phyloP scores from a whole-genome alignment of 2,888 invertebrate genomes.

The Aleiodes leptofemur region DNA sequence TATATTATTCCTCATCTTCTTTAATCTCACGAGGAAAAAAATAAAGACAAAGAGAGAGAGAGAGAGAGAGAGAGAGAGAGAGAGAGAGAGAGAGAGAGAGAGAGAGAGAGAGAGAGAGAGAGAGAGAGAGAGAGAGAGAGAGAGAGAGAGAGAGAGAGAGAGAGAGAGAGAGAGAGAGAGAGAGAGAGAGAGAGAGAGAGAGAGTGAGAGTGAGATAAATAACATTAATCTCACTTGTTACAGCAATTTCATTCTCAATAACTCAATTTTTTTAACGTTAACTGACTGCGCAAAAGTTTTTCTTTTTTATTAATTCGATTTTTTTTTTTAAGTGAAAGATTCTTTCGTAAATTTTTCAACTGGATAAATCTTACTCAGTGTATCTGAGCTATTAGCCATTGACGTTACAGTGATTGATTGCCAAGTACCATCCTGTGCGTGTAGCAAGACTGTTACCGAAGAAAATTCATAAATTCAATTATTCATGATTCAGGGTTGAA shows the following conservation, averaged over 20 bases:
- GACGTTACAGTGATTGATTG: not conserved
- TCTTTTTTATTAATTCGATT: too few species aligned
- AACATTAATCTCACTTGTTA: too few species aligned
- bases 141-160: not conserved
- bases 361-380: not conserved
- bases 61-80: not conserved
- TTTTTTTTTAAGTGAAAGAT: too few species aligned
- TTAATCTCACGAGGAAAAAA: constrained; percentile 7
- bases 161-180: not conserved
- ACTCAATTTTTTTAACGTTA: too few species aligned
- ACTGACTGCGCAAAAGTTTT: too few species aligned
- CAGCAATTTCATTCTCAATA: too few species aligned
- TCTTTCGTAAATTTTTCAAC: too few species aligned
- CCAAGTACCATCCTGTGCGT: not conserved
- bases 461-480: too few species aligned
- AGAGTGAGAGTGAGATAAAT: not conserved
- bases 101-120: not conserved
- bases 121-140: not conserved
- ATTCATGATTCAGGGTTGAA: too few species aligned
- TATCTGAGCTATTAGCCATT: not conserved
- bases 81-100: not conserved
- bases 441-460: too few species aligned
- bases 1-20: not conserved
- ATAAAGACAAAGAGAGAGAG: not conserved
- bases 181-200: not conserved